phyloP scores from a whole-genome alignment of 2,888 invertebrate species.

The Pandemis corylana region DNA sequence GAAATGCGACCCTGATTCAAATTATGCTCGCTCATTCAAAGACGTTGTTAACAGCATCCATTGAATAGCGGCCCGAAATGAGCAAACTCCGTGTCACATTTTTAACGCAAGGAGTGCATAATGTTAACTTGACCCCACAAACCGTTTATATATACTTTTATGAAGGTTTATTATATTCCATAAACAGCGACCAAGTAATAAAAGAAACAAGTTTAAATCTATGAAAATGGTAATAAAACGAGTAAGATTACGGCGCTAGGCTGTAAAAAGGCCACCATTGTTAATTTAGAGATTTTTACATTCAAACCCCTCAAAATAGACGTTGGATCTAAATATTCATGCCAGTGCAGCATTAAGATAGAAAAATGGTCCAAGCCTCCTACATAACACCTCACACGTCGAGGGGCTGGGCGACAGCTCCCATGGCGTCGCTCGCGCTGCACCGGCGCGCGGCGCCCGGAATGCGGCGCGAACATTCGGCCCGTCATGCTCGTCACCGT shows the following conservation, averaged over 20 bases:
- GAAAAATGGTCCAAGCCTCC: slow-evolving; percentile 54
- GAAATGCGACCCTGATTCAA: slow-evolving; percentile 81
- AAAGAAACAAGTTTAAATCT: slow-evolving; percentile 66
- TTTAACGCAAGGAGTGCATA: slow-evolving; percentile 73
- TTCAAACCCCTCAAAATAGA: slow-evolving; percentile 9
- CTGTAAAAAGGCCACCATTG: slow-evolving; percentile 36
- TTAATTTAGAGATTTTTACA: slow-evolving; percentile 22
- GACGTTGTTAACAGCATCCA: slow-evolving; percentile 84
- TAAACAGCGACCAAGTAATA: slow-evolving; percentile 62
- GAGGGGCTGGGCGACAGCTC: slow-evolving; percentile 45
- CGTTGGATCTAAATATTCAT: slow-evolving; percentile 25
- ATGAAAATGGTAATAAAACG: slow-evolving; percentile 63
- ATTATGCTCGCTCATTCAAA: slow-evolving; percentile 82
- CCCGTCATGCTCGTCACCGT: slow-evolving; percentile 72
- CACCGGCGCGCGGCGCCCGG: slow-evolving; percentile 45
- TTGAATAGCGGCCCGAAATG: slow-evolving; percentile 80
- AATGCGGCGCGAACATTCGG: slow-evolving; percentile 53
- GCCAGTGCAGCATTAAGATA: slow-evolving; percentile 24
- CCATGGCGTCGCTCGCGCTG: slow-evolving; percentile 28
- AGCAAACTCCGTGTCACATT: slow-evolving; percentile 81
- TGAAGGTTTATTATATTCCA: slow-evolving; percentile 70
- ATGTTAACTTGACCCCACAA: slow-evolving; percentile 78
- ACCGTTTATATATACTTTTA: slow-evolving; percentile 70
- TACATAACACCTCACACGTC: slow-evolving; percentile 68
- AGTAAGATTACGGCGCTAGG: slow-evolving; percentile 27